Conservation (phyloP, 2,888 invertebrate species). For the Fissipunctia ypsillon region DNA sequence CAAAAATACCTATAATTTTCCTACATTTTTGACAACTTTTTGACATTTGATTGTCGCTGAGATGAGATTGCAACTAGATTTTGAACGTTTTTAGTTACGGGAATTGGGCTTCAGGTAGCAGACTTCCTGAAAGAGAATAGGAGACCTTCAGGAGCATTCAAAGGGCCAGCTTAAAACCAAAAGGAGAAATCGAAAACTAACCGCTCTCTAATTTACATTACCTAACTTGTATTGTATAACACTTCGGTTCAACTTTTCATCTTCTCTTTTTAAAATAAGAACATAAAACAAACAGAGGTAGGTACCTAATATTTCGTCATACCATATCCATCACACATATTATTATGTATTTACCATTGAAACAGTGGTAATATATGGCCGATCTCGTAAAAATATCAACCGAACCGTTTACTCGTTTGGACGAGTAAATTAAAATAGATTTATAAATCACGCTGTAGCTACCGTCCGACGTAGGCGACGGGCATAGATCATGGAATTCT, state of each 20-base stretch:
- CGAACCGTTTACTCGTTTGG: conserved; percentile 69
- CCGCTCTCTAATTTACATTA: background rate
- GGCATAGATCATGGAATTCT: conserved; percentile 41
- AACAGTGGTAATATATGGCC: conserved; percentile 51
- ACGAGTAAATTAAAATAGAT: conserved; percentile 73
- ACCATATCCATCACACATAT: conserved; percentile 22
- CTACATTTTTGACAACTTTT: too few species aligned
- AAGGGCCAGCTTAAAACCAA: background rate
- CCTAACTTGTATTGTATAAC: background rate
- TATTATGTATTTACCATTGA: conserved; percentile 28
- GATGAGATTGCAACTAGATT: too few species aligned
- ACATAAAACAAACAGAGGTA: background rate
- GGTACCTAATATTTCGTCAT: conserved; percentile 4
- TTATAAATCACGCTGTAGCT: conserved; percentile 72
- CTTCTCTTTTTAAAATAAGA: background rate
- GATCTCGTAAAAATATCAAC: conserved; percentile 78
- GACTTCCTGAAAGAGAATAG: background rate
- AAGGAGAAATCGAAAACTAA: background rate
- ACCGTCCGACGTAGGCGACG: conserved; percentile 58
- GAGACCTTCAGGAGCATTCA: background rate
- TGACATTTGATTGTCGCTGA: too few species aligned
- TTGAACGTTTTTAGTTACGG: too few species aligned
- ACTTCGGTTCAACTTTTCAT: background rate
- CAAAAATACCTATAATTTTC: too few species aligned
- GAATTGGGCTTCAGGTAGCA: too few species aligned